These are phyloP conservation scores for Melanotus villosus DNA, from an alignment of 2,888 invertebrate genomes.

Conservation along the genomic window DNA sequence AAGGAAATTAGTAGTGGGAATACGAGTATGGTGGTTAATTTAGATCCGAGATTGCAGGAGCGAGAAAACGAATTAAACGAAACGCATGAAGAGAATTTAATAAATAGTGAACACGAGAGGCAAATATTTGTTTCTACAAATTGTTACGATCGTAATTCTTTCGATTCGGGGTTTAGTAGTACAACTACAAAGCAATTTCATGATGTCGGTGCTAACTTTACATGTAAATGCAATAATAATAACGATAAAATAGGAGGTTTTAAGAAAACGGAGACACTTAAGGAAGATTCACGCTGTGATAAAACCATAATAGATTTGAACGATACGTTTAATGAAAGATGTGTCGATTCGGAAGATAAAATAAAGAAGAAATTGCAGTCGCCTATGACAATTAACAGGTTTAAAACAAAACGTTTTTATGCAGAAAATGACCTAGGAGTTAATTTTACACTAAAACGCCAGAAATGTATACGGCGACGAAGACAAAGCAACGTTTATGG, in stretches of 20 bases:
- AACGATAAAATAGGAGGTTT: slow-evolving; percentile 37
- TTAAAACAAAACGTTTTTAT: slow-evolving; percentile 51
- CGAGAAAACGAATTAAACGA: slow-evolving; percentile 59
- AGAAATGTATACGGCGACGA: slow-evolving; percentile 73
- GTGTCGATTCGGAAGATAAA: slow-evolving; percentile 59
- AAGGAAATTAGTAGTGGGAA: slow-evolving; percentile 57
- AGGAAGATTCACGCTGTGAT: slow-evolving; percentile 49
- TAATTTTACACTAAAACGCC: slow-evolving; percentile 69
- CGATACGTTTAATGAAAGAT: slow-evolving; percentile 64
- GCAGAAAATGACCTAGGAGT: slow-evolving; percentile 62
- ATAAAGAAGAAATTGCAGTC: slow-evolving; percentile 44
- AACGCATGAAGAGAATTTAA: slow-evolving; percentile 60
- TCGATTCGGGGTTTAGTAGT: slow-evolving; percentile 65
- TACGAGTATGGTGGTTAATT: slow-evolving; percentile 53
- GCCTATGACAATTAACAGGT: slow-evolving; percentile 48
- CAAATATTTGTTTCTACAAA: slow-evolving; percentile 47
- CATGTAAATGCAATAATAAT: slow-evolving; percentile 61
- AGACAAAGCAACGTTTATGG: slow-evolving; percentile 55
- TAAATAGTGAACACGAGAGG: slow-evolving; percentile 57
- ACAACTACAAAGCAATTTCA: slow-evolving; percentile 60
- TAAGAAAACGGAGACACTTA: background rate
- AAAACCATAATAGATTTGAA: slow-evolving; percentile 64
- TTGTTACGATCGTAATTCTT: slow-evolving; percentile 57
- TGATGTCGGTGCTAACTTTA: slow-evolving; percentile 59
- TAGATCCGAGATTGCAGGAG: slow-evolving; percentile 51